These are phyloP conservation scores for Philonicus albiceps DNA, from an alignment of 2,888 invertebrate species.

Conservation along the genomic window DNA sequence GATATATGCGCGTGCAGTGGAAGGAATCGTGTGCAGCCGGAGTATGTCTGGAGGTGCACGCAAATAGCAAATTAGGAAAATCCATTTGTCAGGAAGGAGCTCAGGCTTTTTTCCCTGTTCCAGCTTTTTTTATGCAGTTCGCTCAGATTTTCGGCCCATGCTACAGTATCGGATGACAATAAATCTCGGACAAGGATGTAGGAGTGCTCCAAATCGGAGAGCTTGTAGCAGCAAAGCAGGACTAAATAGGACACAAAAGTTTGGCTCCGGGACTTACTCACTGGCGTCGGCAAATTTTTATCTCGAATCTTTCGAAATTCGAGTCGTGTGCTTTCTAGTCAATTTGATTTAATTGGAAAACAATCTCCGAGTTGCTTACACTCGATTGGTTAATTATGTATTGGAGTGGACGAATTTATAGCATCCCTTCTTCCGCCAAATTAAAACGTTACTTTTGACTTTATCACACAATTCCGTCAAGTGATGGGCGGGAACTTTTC, in stretches of 20 bases:
- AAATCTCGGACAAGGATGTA: conserved; percentile 37
- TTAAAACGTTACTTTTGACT: conserved; percentile 27
- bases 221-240: not conserved
- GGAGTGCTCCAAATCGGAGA: not conserved
- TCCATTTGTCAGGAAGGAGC: conserved; percentile 32
- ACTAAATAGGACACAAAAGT: conserved; percentile 27
- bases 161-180: conserved; percentile 30
- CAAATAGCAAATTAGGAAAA: conserved; percentile 39
- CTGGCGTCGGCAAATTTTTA: conserved; percentile 38
- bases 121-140: not conserved
- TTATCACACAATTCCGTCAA: conserved; percentile 26
- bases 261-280: not conserved
- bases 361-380: conserved; percentile 37
- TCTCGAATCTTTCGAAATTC: conserved; percentile 32
- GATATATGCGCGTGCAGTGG: conserved; percentile 24
- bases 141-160: conserved; percentile 34
- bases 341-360: conserved; percentile 41
- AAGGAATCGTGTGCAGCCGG: conserved; percentile 36
- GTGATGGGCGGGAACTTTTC: not conserved
- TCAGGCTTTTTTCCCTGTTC: not conserved
- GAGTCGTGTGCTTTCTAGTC: conserved; percentile 40
- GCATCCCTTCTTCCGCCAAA: conserved; percentile 26
- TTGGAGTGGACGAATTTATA: conserved; percentile 30
- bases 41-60: conserved; percentile 33
- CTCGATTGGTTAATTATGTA: conserved; percentile 41